Conservation (phyloP, 2,797 vertebrate species). For the Melanogrammus aeglefinus region DNA sequence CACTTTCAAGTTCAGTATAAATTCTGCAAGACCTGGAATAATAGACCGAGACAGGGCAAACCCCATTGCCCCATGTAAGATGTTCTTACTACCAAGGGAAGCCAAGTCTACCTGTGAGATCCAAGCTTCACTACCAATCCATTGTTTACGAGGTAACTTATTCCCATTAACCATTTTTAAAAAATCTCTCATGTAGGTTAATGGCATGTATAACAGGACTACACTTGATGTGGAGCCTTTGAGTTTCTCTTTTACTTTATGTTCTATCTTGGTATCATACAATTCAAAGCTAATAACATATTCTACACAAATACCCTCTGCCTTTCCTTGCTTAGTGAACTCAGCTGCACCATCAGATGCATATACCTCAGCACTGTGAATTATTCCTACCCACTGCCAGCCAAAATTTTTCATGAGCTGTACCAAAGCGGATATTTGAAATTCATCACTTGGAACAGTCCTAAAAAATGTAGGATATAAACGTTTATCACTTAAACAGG, state of each 20-base stretch:
- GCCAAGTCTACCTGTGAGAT: constrained; percentile 53
- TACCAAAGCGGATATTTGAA: constrained; percentile 51
- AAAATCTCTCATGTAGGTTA: constrained; percentile 35
- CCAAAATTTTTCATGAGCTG: constrained; percentile 63
- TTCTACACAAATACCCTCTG: constrained; percentile 60
- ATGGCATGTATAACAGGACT: constrained; percentile 57
- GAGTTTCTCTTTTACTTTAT: constrained; percentile 30
- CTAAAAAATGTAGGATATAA: constrained; percentile 60
- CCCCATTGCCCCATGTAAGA: constrained; percentile 58
- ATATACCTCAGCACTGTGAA: constrained; percentile 35
- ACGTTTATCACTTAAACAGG: constrained; percentile 60
- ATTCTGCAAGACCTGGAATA: constrained; percentile 54
- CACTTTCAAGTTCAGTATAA: constrained; percentile 56
- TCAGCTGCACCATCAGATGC: constrained; percentile 30
- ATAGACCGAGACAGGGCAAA: constrained; percentile 55
- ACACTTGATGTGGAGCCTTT: constrained; percentile 53
- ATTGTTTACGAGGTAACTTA: constrained; percentile 65
- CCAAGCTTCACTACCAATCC: constrained; percentile 58
- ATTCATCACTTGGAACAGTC: constrained; percentile 62
- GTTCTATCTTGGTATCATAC: rapidly evolving
- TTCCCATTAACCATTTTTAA: constrained; percentile 32
- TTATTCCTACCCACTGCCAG: constrained; percentile 66
- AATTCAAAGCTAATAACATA: constrained; percentile 28
- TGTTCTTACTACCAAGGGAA: constrained; percentile 37
- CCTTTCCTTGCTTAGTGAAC: constrained; percentile 43